Conservation (phyloP, 2,888 invertebrate genomes). For the Spodoptera exigua region DNA sequence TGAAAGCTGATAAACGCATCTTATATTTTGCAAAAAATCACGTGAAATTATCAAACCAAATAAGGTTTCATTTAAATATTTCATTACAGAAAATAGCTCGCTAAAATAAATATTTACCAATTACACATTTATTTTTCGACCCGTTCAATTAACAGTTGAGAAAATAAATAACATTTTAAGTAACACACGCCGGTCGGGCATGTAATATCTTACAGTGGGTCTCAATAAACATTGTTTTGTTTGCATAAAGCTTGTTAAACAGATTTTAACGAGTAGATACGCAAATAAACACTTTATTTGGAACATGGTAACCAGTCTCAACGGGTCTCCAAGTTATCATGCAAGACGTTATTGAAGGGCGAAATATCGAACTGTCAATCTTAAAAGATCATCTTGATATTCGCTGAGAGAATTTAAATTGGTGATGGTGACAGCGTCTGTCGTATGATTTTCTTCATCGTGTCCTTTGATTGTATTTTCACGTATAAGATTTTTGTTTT, state of each 20-base stretch:
- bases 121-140: slow-evolving; percentile 24
- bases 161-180: slow-evolving; percentile 43
- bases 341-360: slow-evolving; percentile 52
- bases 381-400: slow-evolving; percentile 51
- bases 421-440: slow-evolving; percentile 17
- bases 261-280: slow-evolving; percentile 57
- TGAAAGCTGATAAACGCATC: no score
- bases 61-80: slow-evolving; percentile 13
- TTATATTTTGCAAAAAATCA: no score
- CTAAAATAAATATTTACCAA: slow-evolving; percentile 17
- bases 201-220: slow-evolving; percentile 37
- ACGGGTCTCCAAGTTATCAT: slow-evolving; percentile 32
- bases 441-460: slow-evolving; percentile 12
- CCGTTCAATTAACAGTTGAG: slow-evolving; percentile 33
- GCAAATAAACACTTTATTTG: slow-evolving; percentile 57
- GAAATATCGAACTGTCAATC: slow-evolving; percentile 41
- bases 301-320: slow-evolving; percentile 34
- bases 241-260: slow-evolving; percentile 54
- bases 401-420: slow-evolving; percentile 29
- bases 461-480: slow-evolving; percentile 3
- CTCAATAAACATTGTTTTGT: slow-evolving; percentile 50
- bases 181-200: slow-evolving; percentile 20
- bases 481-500: slow-evolving; percentile 1
- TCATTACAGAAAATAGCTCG: slow-evolving; percentile 23
- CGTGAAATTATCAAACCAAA: not conserved